Percentiles rank a stretch among this genome's conserved stretches.
phyloP scores from a whole-genome alignment of 2,888 invertebrate species.

The Leucoma salicis region DNA sequence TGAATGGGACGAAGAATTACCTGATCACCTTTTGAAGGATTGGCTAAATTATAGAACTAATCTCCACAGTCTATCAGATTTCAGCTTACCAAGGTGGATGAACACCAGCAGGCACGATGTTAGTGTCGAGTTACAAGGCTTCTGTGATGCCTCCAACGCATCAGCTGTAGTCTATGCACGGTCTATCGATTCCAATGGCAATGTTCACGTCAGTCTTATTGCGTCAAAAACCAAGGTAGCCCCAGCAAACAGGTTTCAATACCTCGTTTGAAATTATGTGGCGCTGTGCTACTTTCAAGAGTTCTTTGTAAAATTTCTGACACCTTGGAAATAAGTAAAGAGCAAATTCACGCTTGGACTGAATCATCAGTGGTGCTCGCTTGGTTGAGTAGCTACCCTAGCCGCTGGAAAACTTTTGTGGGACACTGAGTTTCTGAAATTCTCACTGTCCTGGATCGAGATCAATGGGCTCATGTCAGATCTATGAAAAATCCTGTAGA shows the following conservation, averaged over 20 bases:
- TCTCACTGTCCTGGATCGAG: background rate
- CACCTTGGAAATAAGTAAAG: background rate
- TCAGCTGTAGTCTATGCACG: constrained; percentile 2
- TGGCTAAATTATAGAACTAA: constrained; percentile 22
- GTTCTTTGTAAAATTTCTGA: background rate
- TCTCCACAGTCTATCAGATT: constrained; percentile 5
- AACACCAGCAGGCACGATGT: background rate
- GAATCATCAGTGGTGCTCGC: background rate
- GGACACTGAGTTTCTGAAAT: background rate
- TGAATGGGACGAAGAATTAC: constrained; percentile 11
- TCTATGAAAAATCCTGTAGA: constrained; percentile 2
- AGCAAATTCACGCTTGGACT: background rate
- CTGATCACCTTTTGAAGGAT: constrained; percentile 11
- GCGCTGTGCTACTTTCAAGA: background rate
- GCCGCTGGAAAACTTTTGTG: constrained; percentile 1
- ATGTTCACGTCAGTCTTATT: background rate
- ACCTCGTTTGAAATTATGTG: constrained; percentile 5
- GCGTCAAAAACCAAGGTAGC: constrained; percentile 2
- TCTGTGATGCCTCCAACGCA: constrained; percentile 1
- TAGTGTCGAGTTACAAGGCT: background rate
- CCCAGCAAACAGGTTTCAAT: constrained; percentile 3
- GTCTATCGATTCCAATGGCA: background rate
- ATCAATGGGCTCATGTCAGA: constrained; percentile 1
- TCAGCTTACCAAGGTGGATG: constrained; percentile 23
- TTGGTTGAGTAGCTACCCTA: constrained; percentile 1